A percentile compares a stretch with the other conserved stretches of the same genome.
Conservation (phyloP, 2,797 vertebrate genomes). For the Erethizon dorsatum region DNA sequence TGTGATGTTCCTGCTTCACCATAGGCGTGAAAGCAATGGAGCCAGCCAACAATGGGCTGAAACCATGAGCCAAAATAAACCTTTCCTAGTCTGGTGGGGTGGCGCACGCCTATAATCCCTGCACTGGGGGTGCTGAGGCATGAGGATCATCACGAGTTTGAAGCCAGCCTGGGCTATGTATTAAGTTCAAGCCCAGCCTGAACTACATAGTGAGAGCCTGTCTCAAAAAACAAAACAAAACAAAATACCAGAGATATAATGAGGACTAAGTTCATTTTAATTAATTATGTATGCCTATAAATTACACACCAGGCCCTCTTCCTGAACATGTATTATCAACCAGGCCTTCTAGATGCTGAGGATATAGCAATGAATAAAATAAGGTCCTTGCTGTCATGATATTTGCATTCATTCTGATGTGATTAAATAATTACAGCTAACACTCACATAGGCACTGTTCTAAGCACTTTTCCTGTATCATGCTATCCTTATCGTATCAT, state of each 20-base stretch:
- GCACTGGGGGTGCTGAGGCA: not conserved
- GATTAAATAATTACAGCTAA: not conserved
- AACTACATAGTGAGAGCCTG: not conserved
- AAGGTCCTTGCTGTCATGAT: not conserved
- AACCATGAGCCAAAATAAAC: not conserved
- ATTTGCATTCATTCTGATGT: not conserved
- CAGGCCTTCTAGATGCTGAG: not conserved
- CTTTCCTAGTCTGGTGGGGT: not conserved
- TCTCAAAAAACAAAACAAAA: not conserved
- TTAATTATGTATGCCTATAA: constrained; percentile 4
- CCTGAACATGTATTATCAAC: not conserved
- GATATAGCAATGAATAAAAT: constrained; percentile 4
- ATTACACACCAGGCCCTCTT: constrained; percentile 4
- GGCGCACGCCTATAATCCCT: not conserved
- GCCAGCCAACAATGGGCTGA: not conserved
- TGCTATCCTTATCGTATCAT: not conserved
- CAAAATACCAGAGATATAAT: not conserved
- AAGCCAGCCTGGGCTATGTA: not conserved
- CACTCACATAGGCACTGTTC: not conserved
- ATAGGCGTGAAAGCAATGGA: not conserved
- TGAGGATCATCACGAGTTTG: not conserved
- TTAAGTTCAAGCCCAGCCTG: too few species aligned
- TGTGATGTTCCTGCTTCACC: not conserved
- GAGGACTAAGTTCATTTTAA: constrained; percentile 62
- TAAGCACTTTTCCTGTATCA: constrained; percentile 15